A percentile compares a stretch with the other conserved stretches of the same genome.
Conservation (phyloP, 2,888 invertebrate species). For the Marronus borbonicus region DNA sequence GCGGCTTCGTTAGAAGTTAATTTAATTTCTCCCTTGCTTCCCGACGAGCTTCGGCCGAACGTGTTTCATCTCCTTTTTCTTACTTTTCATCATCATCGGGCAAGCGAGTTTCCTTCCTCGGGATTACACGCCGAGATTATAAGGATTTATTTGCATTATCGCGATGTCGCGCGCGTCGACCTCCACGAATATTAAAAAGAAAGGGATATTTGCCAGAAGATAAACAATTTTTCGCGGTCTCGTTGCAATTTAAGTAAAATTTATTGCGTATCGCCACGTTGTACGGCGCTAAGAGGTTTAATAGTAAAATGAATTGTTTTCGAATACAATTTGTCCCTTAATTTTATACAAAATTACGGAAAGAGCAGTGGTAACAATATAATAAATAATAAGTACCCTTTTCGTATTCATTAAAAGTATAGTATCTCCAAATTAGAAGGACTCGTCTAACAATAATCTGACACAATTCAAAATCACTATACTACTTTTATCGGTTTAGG, state of each 20-base stretch:
- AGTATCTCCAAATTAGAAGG: too few species aligned
- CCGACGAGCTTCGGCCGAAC: constrained; percentile 55
- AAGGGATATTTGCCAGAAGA: constrained; percentile 7
- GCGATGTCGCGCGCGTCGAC: constrained; percentile 12
- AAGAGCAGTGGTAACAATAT: too few species aligned
- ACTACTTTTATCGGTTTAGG: too few species aligned
- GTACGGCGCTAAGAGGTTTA: background rate
- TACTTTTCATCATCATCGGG: constrained; percentile 38
- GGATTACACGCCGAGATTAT: constrained; percentile 42
- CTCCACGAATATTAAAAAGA: constrained; percentile 9
- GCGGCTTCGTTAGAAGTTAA: constrained; percentile 66
- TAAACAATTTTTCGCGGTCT: constrained; percentile 22
- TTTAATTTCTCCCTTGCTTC: constrained; percentile 64
- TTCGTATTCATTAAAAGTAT: too few species aligned
- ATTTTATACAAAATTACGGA: too few species aligned
- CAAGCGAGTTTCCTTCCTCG: constrained; percentile 1
- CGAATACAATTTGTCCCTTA: too few species aligned
- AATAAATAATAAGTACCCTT: too few species aligned
- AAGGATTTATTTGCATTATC: constrained; percentile 45
- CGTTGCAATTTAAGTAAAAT: background rate
- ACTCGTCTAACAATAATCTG: too few species aligned
- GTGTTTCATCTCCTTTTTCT: constrained; percentile 41
- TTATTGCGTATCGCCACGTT: constrained; percentile 9
- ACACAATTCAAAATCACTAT: too few species aligned
- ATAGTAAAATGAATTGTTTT: too few species aligned